phyloP scores from a whole-genome alignment of 1,140 invertebrate species.

The Drosophila sechellia region DNA sequence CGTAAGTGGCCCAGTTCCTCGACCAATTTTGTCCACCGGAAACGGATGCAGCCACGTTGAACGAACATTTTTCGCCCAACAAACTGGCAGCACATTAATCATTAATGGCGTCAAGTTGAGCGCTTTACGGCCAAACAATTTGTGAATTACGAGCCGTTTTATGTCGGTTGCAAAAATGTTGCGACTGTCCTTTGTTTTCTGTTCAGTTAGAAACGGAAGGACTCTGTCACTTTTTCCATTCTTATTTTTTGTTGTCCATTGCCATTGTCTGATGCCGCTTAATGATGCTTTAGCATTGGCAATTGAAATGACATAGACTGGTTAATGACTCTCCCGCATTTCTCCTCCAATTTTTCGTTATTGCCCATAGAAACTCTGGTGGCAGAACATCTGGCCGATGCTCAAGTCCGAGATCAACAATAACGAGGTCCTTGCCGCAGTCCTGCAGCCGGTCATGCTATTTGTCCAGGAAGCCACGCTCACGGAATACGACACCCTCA shows the following conservation, averaged over 20 bases:
- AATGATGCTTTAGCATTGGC: conserved; percentile 53
- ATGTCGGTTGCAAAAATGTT: conserved; percentile 63
- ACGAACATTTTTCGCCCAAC: conserved; percentile 26
- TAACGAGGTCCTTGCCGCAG: conserved; percentile 94
- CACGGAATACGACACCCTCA: conserved; percentile 93
- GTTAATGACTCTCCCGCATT: conserved; percentile 43
- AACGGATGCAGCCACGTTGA: conserved; percentile 46
- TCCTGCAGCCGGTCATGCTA: conserved; percentile 94
- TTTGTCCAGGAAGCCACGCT: conserved; percentile 93
- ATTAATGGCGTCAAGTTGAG: conserved; percentile 63
- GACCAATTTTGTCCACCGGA: conserved; percentile 1
- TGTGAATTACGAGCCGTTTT: conserved; percentile 73
- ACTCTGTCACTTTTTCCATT: not conserved
- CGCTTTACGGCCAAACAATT: conserved; percentile 72
- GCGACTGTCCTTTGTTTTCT: conserved; percentile 31
- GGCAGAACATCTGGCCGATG: conserved; percentile 96
- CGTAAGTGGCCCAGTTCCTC: conserved; percentile 87
- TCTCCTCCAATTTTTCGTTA: conserved; percentile 39
- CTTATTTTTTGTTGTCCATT: not conserved
- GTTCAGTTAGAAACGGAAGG: conserved; percentile 14
- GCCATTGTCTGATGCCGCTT: conserved; percentile 42
- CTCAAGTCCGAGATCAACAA: conserved; percentile 93
- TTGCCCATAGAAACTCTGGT: conserved; percentile 95
- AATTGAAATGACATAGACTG: conserved; percentile 50
- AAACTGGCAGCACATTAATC: conserved; percentile 60